Evolutionary conservation across 2,888 invertebrate species (phyloP), one percentile per base, ranked within the genome.

Genomic region (Spatulosminthurus flaviceps): DNA sequence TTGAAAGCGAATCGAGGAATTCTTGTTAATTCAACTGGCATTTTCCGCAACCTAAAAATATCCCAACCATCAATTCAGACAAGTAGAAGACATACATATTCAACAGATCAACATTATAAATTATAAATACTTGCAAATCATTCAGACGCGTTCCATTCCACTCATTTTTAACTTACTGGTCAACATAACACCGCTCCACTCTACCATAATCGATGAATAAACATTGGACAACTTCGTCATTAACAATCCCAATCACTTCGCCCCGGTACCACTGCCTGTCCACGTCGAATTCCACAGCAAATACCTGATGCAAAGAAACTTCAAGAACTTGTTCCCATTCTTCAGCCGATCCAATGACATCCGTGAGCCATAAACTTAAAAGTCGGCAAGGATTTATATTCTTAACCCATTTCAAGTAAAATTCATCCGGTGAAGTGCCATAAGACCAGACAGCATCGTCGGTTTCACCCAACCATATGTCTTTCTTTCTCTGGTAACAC

Each of bases 401-500:
- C 34, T 71, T 78, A 7, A 24, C 28, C 78, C 78, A 78, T n/a
- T 78, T 78, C 1, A 78, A 19, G 22, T 72, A 72, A 69, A 78
- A 78, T 11, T 19, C 41, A 21, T 22, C 28, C 0, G 72, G 72
- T 1, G 41, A 28, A 26, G 22, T 21, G 29, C 78, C 78, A 72
- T 78, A 78, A 21, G 78, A 72, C 71, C 71, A 78, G 1, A 71
- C 41, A 26, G 78, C 78, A 1, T 29, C 16, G 64, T 74, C 73
- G 24, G 19, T 28, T 24, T 51, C 29, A 21, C 24, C 13, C 26
- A 64, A 24, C 64, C 64, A 64, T 5, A 64, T n/a, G 24, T 64
- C 64, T 1, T 9, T 22, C 16, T 64, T 64, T 9, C 9, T 64
- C 26, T 5, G 2, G 16, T 64, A 64, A 24, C 64, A 9, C 2